These are phyloP conservation scores for Gymnodraco acuticeps DNA, from an alignment of 2,797 vertebrate species.

Conservation along the genomic window DNA sequence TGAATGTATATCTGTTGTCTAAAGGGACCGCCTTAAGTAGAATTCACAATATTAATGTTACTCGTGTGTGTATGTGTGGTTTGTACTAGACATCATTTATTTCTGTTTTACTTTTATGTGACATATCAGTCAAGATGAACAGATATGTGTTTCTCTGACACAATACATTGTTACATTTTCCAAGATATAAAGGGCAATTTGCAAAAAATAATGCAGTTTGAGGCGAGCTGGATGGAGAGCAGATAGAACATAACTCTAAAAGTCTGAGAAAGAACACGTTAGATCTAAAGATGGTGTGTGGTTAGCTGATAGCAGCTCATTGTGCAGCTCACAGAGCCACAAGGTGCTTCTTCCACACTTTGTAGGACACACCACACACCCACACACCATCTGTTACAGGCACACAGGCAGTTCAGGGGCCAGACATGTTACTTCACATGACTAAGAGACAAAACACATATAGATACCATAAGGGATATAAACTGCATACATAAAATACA, in stretches of 20 bases:
- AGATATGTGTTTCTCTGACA: background rate
- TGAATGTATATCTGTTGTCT: conserved; percentile 8
- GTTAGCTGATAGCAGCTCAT: conserved; percentile 54
- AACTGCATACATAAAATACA: background rate
- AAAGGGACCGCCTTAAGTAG: conserved; percentile 1
- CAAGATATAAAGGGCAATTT: background rate
- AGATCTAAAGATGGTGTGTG: conserved; percentile 42
- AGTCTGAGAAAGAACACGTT: conserved; percentile 30
- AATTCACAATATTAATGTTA: background rate
- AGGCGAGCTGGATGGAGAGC: background rate
- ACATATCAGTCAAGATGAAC: background rate
- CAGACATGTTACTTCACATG: conserved; percentile 63
- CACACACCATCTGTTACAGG: conserved; percentile 69
- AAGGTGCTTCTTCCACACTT: conserved; percentile 71
- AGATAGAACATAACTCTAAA: background rate
- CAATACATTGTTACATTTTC: background rate
- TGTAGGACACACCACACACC: conserved; percentile 47
- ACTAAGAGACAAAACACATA: conserved; percentile 58
- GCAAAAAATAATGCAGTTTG: background rate
- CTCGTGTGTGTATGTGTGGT: background rate
- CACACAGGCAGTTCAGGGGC: conserved; percentile 58
- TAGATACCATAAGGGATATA: conserved; percentile 28
- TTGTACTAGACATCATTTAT: background rate
- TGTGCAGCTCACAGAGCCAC: conserved; percentile 50
- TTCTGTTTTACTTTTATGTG: background rate